Evolutionary conservation across 1,140 invertebrate species (phyloP).

Genomic region (Hirudo medicinalis): DNA sequence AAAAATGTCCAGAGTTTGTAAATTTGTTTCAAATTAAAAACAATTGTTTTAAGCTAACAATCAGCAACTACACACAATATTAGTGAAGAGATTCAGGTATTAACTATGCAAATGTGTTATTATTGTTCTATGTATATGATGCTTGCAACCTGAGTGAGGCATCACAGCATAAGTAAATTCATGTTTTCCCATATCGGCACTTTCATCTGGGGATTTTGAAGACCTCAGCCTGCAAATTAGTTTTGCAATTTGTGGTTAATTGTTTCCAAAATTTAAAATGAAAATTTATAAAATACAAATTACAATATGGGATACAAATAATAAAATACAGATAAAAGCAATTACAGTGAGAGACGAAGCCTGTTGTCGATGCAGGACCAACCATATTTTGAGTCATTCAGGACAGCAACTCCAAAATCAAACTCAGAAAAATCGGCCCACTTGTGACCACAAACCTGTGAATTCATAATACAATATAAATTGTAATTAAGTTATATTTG

Average conservation of each 20-base stretch:
- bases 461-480: conserved; percentile 9
- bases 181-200: conserved; percentile 45
- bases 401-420: conserved; percentile 44
- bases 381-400: conserved; percentile 48
- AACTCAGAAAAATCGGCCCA: conserved; percentile 47
- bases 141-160: conserved; percentile 42
- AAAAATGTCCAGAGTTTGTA: neutral
- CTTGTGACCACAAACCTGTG: conserved; percentile 44
- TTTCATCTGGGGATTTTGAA: conserved; percentile 44
- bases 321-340: conserved; percentile 2
- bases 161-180: conserved; percentile 45
- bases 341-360: conserved; percentile 43
- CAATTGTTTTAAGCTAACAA: neutral
- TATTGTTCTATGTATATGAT: neutral
- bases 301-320: neutral
- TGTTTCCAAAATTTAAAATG: no score
- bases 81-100: neutral
- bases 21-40: neutral
- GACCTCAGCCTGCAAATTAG: conserved; percentile 36
- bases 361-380: conserved; percentile 41
- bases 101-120: neutral
- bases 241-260: conserved; percentile 9
- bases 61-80: no score
- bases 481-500: neutral
- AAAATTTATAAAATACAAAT: neutral